A percentile compares a stretch with the other conserved stretches of the same genome.
phyloP scores from a whole-genome alignment of 2,113 vertebrate genomes.

The Semnornis frantzii region DNA sequence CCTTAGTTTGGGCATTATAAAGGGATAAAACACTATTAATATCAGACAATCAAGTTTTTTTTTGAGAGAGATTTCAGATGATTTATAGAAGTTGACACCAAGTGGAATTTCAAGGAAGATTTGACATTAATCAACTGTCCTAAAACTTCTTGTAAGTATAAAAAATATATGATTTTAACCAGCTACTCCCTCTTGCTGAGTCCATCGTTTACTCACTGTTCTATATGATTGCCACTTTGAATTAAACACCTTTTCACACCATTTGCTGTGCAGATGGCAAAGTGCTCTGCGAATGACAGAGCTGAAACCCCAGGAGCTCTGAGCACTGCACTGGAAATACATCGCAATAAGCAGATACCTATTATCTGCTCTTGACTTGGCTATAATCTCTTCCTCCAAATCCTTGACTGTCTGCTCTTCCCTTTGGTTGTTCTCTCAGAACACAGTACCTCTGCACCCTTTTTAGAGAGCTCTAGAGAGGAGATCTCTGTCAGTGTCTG shows the following conservation, averaged over 20 bases:
- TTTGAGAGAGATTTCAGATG: constrained; percentile 39
- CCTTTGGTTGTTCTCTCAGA: constrained; percentile 7
- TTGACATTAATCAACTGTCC: constrained; percentile 59
- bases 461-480: not conserved
- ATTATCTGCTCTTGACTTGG: constrained; percentile 43
- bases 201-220: constrained; percentile 22
- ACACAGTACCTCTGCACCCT: not conserved
- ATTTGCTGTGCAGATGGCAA: constrained; percentile 51
- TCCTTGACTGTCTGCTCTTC: constrained; percentile 4
- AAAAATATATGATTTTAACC: constrained; percentile 25
- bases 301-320: constrained; percentile 42
- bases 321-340: not conserved
- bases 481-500: not conserved
- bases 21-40: constrained; percentile 52
- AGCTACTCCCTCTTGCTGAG: not conserved
- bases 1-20: constrained; percentile 32
- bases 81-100: constrained; percentile 48
- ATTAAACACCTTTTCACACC: constrained; percentile 59
- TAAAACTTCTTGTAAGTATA: constrained; percentile 29
- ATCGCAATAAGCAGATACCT: not conserved
- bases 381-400: constrained; percentile 31
- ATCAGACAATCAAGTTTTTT: not conserved
- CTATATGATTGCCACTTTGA: constrained; percentile 30
- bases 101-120: constrained; percentile 39
- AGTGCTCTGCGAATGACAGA: constrained; percentile 41